These are phyloP conservation scores for Pseudorhiza aurosa DNA, from an alignment of 30 jellyfish, hydroid and myxozoan genomes.

Conservation along the genomic window DNA sequence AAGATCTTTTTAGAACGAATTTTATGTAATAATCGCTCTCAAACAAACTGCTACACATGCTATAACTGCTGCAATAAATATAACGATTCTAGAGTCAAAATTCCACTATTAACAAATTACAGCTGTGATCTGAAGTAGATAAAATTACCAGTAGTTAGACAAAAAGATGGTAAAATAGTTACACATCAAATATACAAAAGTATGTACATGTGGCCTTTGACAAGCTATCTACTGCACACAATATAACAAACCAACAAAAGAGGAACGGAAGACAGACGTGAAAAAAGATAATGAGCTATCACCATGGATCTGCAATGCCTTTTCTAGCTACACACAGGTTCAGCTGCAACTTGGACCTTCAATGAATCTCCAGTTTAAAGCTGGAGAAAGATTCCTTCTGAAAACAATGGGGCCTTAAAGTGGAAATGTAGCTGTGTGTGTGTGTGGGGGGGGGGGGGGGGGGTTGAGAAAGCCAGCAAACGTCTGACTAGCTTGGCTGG, in stretches of 20 bases:
- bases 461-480: too few species aligned
- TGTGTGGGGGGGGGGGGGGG: too few species aligned
- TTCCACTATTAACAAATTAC: slow-evolving; percentile 72
- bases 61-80: slow-evolving; percentile 68
- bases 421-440: too few species aligned
- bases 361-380: too few species aligned
- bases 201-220: slow-evolving; percentile 49
- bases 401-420: too few species aligned
- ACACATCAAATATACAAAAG: slow-evolving; percentile 80
- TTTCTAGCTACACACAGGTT: too few species aligned
- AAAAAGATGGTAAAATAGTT: slow-evolving; percentile 76
- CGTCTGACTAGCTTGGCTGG: too few species aligned
- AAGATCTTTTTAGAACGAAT: not conserved
- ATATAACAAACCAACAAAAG: not conserved
- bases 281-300: too few species aligned
- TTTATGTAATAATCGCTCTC: slow-evolving; percentile 37
- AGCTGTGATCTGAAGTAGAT: slow-evolving; percentile 69
- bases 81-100: slow-evolving; percentile 62
- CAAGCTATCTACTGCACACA: slow-evolving; percentile 7
- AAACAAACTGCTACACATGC: slow-evolving; percentile 52
- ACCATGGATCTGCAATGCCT: too few species aligned
- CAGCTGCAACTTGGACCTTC: too few species aligned
- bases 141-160: slow-evolving; percentile 60
- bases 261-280: too few species aligned
- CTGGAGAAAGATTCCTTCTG: too few species aligned